Evolutionary conservation across 2,888 invertebrate genomes (phyloP), one percentile per base, ranked within the genome.

Genomic region (Drosophila tripunctata): DNA sequence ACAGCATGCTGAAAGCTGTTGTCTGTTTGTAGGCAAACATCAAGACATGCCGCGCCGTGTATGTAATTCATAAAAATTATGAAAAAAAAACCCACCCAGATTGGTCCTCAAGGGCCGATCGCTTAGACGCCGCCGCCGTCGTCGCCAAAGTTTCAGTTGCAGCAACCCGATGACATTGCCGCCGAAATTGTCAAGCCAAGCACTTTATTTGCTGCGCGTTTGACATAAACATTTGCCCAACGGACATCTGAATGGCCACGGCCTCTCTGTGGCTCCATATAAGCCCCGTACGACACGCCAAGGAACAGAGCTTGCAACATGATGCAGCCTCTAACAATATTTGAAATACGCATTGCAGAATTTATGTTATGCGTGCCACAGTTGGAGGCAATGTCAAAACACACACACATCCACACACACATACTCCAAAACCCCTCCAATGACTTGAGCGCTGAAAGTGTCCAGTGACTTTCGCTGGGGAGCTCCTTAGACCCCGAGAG

Each of bases 201-300:
- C 87, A 84, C 87, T 84, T 87, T 84, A 84, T 84, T 84, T 84
- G 85, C 82, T 69, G 77, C 75, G 70, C 78, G 85, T 75, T 85
- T 84, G 84, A 87, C 84, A 84, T 84, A 87, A 84, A 84, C 87
- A 84, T 84, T 84, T 85, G 85, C 83, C 83, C 83, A 78, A 76
- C 67, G 83, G 83, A 83, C 83, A 83, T 78, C 81, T 83, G 83
- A 83, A 83, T 83, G 81, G 87, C 76, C 71, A 76, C 76, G 83
- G 83, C 76, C 57, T 75, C 87, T 83, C 81, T 83, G 74, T 87
- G 84, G 63, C 68, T 84, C 83, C 83, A 70, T 83, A 83, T 83
- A 84, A 76, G 83, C 71, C 43, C 58, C 58, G 62, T 43, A 81
- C 81, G 76, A 84, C 87, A 84, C 80, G 76, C 84, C 82, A 78